Evolutionary conservation across 2,888 invertebrate genomes (phyloP).

Genomic region (Drosophila affinis): DNA sequence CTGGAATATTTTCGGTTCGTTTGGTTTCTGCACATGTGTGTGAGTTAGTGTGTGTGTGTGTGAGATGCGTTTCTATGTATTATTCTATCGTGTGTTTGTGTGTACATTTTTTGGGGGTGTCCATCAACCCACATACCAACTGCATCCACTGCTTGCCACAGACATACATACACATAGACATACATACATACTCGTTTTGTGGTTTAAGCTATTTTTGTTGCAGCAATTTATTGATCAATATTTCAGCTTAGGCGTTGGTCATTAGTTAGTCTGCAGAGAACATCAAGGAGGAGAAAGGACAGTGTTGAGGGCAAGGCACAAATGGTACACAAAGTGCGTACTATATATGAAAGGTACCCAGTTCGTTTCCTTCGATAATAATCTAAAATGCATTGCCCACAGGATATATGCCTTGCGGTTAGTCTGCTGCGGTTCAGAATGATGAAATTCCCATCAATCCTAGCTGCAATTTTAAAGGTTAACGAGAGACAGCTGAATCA

Average conservation of each 20-base stretch:
- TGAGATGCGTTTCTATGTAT: constrained; percentile 2
- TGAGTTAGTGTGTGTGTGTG: constrained; percentile 7
- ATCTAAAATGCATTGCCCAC: constrained; percentile 16
- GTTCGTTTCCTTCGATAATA: constrained; percentile 7
- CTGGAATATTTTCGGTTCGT: constrained; percentile 71
- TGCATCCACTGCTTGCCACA: constrained; percentile 50
- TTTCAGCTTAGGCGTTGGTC: constrained; percentile 51
- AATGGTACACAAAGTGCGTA: constrained; percentile 27
- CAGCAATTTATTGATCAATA: constrained; percentile 74
- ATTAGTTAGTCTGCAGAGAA: constrained; percentile 52
- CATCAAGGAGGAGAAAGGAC: constrained; percentile 25
- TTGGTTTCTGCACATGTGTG: constrained; percentile 18
- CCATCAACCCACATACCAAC: constrained; percentile 4
- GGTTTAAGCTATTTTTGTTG: constrained; percentile 39
- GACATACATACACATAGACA: constrained; percentile 4
- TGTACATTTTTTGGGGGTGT: constrained; percentile 10
- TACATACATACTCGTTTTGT: background rate
- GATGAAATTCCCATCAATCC: background rate
- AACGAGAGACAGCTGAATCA: background rate
- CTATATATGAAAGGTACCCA: constrained; percentile 4
- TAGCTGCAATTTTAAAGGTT: background rate
- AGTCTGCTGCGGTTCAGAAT: constrained; percentile 8
- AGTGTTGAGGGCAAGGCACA: constrained; percentile 9
- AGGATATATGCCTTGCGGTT: constrained; percentile 29
- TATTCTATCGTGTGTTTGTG: background rate